Evolutionary conservation across 2,888 invertebrate species (phyloP).

Genomic region (Ichneumoninae sp.): DNA sequence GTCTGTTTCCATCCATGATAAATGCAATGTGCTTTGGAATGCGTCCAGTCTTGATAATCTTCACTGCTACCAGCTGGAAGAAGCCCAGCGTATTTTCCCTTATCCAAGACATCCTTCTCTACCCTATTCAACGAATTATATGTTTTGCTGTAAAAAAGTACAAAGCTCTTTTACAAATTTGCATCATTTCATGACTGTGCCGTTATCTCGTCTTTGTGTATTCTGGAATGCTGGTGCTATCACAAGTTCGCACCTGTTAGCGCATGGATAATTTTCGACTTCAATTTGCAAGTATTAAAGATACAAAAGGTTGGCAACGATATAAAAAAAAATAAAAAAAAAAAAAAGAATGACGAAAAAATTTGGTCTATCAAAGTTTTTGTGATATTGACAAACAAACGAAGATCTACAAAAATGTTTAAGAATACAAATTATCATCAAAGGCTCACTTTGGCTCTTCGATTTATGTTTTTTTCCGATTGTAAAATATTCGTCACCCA

Average conservation of each 20-base stretch:
- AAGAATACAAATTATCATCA: neutral
- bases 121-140: constrained; percentile 17
- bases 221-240: neutral
- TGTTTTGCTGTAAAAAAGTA: neutral
- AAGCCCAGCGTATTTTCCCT: constrained; percentile 90
- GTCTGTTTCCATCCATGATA: constrained; percentile 99
- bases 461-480: neutral
- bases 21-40: constrained; percentile 97
- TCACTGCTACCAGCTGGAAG: constrained; percentile 90
- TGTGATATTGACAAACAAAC: neutral
- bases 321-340: too few species aligned
- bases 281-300: too few species aligned
- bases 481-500: neutral
- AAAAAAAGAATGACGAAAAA: too few species aligned
- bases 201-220: neutral
- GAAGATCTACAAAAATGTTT: neutral
- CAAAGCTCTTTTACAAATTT: too few species aligned
- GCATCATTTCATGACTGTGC: too few species aligned
- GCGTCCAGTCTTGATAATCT: constrained; percentile 91
- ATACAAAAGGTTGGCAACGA: too few species aligned
- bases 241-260: too few species aligned
- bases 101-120: constrained; percentile 90
- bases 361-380: too few species aligned
- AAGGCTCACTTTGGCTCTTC: neutral
- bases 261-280: too few species aligned